Evolutionary conservation across 1,140 invertebrate genomes (phyloP).

Genomic region (Tribolium castaneum): DNA sequence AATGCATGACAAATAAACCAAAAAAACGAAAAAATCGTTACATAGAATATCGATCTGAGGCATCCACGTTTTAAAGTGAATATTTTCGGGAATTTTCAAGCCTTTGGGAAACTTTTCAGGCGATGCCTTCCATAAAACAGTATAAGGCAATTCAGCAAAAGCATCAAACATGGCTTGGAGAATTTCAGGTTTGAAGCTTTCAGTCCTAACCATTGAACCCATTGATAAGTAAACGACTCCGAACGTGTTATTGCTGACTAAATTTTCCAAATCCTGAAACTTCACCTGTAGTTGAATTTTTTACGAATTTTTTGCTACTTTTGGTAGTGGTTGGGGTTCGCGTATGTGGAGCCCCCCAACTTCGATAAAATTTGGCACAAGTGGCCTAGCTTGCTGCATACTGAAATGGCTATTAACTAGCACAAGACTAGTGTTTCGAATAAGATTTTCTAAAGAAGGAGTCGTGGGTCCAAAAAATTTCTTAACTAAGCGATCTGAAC

Average conservation of each 20-base stretch:
- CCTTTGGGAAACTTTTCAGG: conserved; percentile 61
- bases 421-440: conserved; percentile 51
- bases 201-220: conserved; percentile 63
- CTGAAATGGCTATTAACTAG: conserved; percentile 62
- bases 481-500: conserved; percentile 25
- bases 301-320: conserved; percentile 43
- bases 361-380: conserved; percentile 62
- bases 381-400: conserved; percentile 58
- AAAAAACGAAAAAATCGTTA: conserved; percentile 54
- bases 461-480: conserved; percentile 55
- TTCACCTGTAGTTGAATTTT: conserved; percentile 45
- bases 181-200: conserved; percentile 59
- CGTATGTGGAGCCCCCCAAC: conserved; percentile 56
- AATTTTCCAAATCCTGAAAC: conserved; percentile 53
- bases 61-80: conserved; percentile 73
- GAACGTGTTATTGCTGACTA: conserved; percentile 52
- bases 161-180: conserved; percentile 65
- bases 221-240: conserved; percentile 65
- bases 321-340: conserved; percentile 44
- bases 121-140: conserved; percentile 73
- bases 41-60: conserved; percentile 75
- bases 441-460: conserved; percentile 50
- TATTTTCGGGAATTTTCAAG: conserved; percentile 66
- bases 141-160: conserved; percentile 70
- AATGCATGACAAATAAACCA: not conserved